Evolutionary conservation across 2,797 vertebrate species (phyloP).

Genomic region (Neoniphon sammara): DNA sequence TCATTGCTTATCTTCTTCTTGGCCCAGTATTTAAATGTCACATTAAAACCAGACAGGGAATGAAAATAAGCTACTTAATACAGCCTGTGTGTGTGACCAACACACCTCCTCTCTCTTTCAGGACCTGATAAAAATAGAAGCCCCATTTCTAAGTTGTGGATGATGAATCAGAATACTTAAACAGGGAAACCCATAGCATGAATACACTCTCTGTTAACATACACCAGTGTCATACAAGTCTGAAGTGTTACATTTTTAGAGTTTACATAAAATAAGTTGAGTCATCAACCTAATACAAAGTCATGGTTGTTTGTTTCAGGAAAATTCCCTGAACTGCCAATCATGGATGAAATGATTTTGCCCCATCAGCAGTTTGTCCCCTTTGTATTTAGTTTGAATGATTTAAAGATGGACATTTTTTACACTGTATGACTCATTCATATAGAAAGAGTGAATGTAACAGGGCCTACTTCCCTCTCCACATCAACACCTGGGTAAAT

Average conservation of each 20-base stretch:
- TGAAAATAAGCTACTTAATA: constrained; percentile 39
- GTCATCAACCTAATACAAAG: neutral
- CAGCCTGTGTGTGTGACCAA: constrained; percentile 18
- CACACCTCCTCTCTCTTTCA: constrained; percentile 34
- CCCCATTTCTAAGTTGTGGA: neutral
- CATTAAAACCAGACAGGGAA: constrained; percentile 32
- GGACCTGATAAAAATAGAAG: constrained; percentile 39
- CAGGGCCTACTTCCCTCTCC: constrained; percentile 9
- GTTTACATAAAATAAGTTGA: neutral
- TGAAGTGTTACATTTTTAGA: neutral
- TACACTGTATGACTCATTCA: constrained; percentile 26
- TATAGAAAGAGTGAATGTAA: constrained; percentile 13
- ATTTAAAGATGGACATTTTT: neutral
- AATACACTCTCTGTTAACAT: neutral
- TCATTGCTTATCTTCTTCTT: constrained; percentile 20
- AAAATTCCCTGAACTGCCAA: neutral
- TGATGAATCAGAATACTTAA: constrained; percentile 15
- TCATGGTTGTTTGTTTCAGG: neutral
- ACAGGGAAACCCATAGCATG: neutral
- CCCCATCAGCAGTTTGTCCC: neutral
- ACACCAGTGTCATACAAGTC: neutral
- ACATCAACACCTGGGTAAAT: neutral
- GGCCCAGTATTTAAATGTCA: constrained; percentile 2
- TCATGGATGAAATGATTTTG: neutral
- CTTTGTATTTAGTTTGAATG: neutral